Conservation (phyloP, 2,888 invertebrate genomes). For the Eupithecia centaureata region DNA sequence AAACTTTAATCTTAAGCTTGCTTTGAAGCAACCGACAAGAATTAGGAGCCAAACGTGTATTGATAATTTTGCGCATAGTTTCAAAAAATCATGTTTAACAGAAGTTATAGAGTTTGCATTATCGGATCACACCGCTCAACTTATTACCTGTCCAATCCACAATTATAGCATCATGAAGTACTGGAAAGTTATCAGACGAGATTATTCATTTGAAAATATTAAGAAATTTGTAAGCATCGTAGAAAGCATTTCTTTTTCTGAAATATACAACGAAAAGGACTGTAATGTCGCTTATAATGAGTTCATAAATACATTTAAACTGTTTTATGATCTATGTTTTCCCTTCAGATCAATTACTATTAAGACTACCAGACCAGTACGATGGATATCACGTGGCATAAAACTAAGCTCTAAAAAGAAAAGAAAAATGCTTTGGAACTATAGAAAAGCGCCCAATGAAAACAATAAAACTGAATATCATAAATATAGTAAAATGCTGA, state of each 20-base stretch:
- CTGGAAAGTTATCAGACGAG: neutral
- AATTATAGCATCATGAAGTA: neutral
- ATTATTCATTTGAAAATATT: neutral
- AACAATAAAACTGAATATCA: no score
- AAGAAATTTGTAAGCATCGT: neutral
- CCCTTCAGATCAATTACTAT: no score
- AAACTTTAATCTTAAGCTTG: neutral
- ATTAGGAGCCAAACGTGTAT: neutral
- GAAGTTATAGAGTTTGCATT: neutral
- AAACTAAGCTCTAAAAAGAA: neutral
- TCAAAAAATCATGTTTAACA: neutral
- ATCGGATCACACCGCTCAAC: neutral
- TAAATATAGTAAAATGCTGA: no score
- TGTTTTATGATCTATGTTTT: no score
- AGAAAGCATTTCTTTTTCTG: neutral
- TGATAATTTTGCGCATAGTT: neutral
- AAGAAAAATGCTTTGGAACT: neutral
- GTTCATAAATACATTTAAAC: no score
- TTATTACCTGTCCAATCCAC: neutral
- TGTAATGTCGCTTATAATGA: neutral
- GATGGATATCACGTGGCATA: no score
- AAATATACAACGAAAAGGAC: neutral
- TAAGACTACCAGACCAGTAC: no score
- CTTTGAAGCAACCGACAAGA: neutral
- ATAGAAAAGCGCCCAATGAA: no score